phyloP scores from a whole-genome alignment of 2,888 invertebrate genomes.

The Ophonus ardosiacus region DNA sequence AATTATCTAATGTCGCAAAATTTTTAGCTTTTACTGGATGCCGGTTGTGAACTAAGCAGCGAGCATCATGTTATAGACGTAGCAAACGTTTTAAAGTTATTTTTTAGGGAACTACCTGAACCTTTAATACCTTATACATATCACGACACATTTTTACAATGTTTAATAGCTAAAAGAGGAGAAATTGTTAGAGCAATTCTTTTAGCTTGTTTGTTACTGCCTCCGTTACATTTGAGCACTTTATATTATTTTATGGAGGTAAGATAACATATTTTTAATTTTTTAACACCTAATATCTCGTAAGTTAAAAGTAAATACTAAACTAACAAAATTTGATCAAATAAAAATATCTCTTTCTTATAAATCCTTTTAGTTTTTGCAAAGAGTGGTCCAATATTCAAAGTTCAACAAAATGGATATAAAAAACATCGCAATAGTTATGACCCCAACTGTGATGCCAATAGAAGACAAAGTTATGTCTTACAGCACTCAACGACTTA shows the following conservation, averaged over 20 bases:
- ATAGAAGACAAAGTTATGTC: conserved; percentile 78
- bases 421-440: conserved; percentile 89
- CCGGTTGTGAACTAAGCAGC: conserved; percentile 83
- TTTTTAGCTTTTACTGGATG: conserved; percentile 83
- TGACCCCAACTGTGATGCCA: conserved; percentile 93
- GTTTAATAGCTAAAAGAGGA: conserved; percentile 80
- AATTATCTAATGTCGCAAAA: conserved; percentile 65
- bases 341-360: no score
- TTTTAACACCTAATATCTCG: conserved; percentile 43
- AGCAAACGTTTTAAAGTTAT: conserved; percentile 90
- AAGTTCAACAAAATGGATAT: conserved; percentile 89
- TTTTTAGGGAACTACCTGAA: conserved; percentile 90
- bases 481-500: conserved; percentile 81
- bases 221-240: conserved; percentile 86
- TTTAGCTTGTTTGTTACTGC: conserved; percentile 84
- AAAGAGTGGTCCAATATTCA: conserved; percentile 83
- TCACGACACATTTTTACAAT: conserved; percentile 87
- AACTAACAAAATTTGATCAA: background rate
- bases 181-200: conserved; percentile 82
- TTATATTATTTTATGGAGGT: conserved; percentile 90
- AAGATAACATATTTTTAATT: conserved; percentile 65
- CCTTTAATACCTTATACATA: conserved; percentile 86
- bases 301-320: conserved; percentile 52
- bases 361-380: conserved; percentile 79
- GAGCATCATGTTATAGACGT: conserved; percentile 90